Evolutionary conservation across 2,113 vertebrate species (phyloP).

Genomic region (Pelecanoides urinatrix): DNA sequence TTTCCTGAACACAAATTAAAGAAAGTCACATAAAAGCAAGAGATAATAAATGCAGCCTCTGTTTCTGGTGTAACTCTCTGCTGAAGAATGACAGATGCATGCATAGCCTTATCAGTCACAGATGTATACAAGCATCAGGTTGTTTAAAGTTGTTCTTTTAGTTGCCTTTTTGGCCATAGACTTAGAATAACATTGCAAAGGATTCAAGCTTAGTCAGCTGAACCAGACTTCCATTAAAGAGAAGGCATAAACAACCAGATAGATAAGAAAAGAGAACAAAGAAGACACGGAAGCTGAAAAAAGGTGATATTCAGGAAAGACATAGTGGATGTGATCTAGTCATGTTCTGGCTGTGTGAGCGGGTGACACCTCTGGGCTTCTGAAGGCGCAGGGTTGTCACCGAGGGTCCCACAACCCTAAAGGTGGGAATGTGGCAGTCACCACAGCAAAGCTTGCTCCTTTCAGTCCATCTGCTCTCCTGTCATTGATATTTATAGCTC

Average conservation of each 20-base stretch:
- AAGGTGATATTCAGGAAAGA: neutral
- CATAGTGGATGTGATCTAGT: neutral
- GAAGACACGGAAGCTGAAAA: neutral
- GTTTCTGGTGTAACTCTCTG: neutral
- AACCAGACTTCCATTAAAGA: neutral
- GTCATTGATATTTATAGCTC: conserved; percentile 12
- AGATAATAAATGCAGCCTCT: neutral
- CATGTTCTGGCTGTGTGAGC: neutral
- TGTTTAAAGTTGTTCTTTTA: neutral
- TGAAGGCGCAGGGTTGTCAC: neutral
- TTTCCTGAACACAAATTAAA: neutral
- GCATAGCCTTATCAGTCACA: neutral
- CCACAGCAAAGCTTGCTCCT: neutral
- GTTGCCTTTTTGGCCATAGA: neutral
- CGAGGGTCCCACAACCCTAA: neutral
- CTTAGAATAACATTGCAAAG: conserved; percentile 18
- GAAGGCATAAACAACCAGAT: neutral
- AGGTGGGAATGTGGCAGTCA: neutral
- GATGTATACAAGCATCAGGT: neutral
- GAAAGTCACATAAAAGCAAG: neutral
- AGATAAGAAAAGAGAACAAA: neutral
- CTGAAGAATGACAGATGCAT: neutral
- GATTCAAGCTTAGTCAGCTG: neutral
- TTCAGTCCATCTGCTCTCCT: conserved; percentile 6
- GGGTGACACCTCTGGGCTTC: neutral